Evolutionary conservation across 1,140 invertebrate species (phyloP).

Genomic region (Drosophila erecta): DNA sequence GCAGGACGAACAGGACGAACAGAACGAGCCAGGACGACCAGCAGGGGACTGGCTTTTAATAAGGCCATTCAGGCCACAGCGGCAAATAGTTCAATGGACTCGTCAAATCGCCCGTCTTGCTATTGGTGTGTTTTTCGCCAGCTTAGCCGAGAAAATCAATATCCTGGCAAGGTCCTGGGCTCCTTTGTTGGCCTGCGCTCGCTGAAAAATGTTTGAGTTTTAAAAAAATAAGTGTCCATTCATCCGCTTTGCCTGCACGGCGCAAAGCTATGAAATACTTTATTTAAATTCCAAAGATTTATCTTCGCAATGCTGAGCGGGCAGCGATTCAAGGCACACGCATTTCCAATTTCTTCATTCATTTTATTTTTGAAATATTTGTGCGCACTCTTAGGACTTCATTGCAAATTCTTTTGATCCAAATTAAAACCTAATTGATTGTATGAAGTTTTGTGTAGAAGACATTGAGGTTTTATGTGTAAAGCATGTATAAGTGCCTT

Average conservation of each 20-base stretch:
- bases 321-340: background rate
- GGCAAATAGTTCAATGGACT: constrained; percentile 69
- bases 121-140: background rate
- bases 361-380: background rate
- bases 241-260: constrained; percentile 8
- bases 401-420: background rate
- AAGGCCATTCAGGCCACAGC: constrained; percentile 56
- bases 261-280: constrained; percentile 12
- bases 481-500: no score
- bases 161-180: constrained; percentile 16
- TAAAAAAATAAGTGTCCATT: constrained; percentile 6
- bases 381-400: background rate
- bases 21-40: background rate
- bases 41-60: constrained; percentile 29
- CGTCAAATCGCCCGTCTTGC: constrained; percentile 18
- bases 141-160: constrained; percentile 67
- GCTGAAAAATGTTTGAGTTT: constrained; percentile 7
- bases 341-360: constrained; percentile 1
- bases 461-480: no score
- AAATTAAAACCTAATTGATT: background rate
- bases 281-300: constrained; percentile 1
- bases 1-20: constrained; percentile 1
- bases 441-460: no score
- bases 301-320: background rate
- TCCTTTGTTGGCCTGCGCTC: background rate